Evolutionary conservation across 2,888 invertebrate species (phyloP), one percentile per base, ranked within the genome.

Genomic region (Hybos culiciformis): DNA sequence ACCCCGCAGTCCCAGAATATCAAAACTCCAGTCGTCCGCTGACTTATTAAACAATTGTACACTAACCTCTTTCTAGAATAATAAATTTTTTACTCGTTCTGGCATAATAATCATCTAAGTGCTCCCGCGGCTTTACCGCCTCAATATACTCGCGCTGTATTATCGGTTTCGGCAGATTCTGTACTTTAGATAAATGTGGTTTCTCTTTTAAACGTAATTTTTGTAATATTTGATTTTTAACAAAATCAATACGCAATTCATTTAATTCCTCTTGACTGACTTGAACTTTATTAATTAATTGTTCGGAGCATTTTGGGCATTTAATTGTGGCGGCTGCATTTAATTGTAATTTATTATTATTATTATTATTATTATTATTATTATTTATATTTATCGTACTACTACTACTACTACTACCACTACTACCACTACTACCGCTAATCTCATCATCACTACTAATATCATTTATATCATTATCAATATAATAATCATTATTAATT

Each of bases 71-170:
- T 55, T 79, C 78, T 1, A 85, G 78, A 54, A 87, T 83, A 36
- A 87, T 77, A 38, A 86, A 83, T 53, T 85, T 83, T 68, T 85
- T 84, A 50, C 83, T 83, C 11, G 85, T 86, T 56, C 83, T 75
- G 20, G 84, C 86, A 55, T 85, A 87, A 53, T 83, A 87, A 55
- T 85, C 84, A 53, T 86, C 86, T 2, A 74, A 67, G 44, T 74
- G 74, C 41, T 74, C 74, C 41, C 60, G 64, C 7, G 56, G 56
- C 23, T 57, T 56, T 15, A 44, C 44, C 5, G 52, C 45, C 15
- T 56, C 59, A 33, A 68, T 65, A 36, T 62, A 48, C 15, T 60
- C 56, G 20, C 71, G 69, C 48, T 74, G 67, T 12, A 78, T 79
- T 47, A 86, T 74, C 6, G 85, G 85, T 61, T 77, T 76, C 1